Conservation (phyloP, 2,113 vertebrate genomes). For the Hyla sarda region DNA sequence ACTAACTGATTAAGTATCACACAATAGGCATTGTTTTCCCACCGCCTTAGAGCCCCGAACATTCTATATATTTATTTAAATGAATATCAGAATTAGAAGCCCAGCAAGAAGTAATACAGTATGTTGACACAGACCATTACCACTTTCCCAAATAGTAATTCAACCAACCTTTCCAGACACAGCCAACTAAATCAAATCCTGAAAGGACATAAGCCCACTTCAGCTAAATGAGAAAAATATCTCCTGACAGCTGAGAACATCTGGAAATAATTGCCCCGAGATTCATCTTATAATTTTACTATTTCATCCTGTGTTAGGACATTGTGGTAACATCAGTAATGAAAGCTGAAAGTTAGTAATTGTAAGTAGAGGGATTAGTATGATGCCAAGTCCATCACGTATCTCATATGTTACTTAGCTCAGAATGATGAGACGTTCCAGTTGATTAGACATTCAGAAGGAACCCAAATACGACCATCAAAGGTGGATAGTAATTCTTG, state of each 20-base stretch:
- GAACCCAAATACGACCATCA: neutral
- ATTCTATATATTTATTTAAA: slow-evolving; percentile 37
- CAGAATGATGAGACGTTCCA: neutral
- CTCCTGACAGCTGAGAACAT: slow-evolving; percentile 18
- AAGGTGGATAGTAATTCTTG: neutral
- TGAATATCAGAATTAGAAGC: neutral
- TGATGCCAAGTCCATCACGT: slow-evolving; percentile 8
- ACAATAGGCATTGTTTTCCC: neutral
- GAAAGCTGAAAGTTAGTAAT: slow-evolving; percentile 12
- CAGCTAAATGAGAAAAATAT: slow-evolving; percentile 28
- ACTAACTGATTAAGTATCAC: slow-evolving; percentile 9
- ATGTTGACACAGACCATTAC: slow-evolving; percentile 14
- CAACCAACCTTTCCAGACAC: neutral
- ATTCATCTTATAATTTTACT: slow-evolving; percentile 24
- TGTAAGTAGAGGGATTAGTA: neutral
- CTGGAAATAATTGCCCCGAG: slow-evolving; percentile 23
- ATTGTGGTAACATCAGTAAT: slow-evolving; percentile 29
- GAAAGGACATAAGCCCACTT: slow-evolving; percentile 5
- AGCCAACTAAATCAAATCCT: neutral
- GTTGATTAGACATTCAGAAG: neutral
- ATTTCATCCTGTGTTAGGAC: slow-evolving; percentile 9
- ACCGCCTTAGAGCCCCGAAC: neutral
- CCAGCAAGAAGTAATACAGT: neutral
- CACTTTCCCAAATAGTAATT: slow-evolving; percentile 28
- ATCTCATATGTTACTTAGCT: slow-evolving; percentile 10